phyloP scores from a whole-genome alignment of 2,888 invertebrate species.

The Poecilobothrus nobilitatus region DNA sequence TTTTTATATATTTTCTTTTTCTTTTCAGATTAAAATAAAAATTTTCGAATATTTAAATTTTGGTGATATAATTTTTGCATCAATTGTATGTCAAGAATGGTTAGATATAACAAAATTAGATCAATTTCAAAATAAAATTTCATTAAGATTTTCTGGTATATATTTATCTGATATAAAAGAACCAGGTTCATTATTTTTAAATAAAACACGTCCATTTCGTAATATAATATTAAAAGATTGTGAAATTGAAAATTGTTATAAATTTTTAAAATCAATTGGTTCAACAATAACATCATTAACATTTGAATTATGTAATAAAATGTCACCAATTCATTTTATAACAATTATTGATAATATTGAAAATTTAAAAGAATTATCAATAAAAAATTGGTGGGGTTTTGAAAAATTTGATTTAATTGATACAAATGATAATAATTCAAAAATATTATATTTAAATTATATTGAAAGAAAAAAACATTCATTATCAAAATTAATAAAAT shows the following conservation, averaged over 20 bases:
- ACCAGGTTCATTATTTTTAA: background rate
- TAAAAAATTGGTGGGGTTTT: slow-evolving; percentile 1
- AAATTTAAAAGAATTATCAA: background rate
- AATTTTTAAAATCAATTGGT: background rate
- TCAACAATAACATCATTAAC: background rate
- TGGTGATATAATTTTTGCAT: background rate
- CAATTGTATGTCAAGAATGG: background rate
- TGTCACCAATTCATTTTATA: background rate
- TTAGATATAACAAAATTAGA: background rate
- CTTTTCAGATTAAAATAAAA: background rate
- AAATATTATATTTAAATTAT: slow-evolving; percentile 4
- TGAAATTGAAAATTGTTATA: background rate
- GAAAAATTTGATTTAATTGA: background rate
- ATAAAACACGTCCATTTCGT: background rate
- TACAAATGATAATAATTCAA: slow-evolving; percentile 4
- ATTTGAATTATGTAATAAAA: slow-evolving; percentile 4
- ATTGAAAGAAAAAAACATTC: background rate
- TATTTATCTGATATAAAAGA: background rate
- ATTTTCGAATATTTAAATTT: background rate
- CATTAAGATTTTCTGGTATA: background rate
- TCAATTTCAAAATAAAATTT: background rate
- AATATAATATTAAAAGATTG: background rate
- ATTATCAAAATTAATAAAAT: background rate
- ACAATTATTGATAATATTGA: slow-evolving; percentile 6
- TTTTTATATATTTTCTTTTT: too few species aligned